phyloP scores from a whole-genome alignment of 2,113 vertebrate species.

The Neolamprologus variostigma region DNA sequence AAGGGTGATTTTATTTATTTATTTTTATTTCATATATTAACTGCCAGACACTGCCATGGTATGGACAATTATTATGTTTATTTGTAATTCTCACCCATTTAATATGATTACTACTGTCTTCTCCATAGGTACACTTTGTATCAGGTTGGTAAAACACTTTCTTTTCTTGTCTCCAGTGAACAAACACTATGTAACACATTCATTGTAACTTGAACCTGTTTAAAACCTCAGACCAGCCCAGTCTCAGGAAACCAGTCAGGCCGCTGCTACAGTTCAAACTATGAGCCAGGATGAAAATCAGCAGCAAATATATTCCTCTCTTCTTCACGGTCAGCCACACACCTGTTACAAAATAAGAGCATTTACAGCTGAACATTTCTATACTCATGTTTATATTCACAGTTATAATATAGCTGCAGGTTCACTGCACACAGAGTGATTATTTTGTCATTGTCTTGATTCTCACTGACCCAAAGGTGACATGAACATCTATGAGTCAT shows the following conservation, averaged over 20 bases:
- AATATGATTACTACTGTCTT: rapidly evolving
- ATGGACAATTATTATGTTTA: background rate
- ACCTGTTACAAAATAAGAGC: rapidly evolving
- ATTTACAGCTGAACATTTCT: rapidly evolving
- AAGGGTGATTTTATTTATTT: background rate
- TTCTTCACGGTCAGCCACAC: background rate
- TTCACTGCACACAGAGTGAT: rapidly evolving
- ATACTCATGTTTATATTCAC: background rate
- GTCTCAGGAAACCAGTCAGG: background rate
- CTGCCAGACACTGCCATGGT: background rate
- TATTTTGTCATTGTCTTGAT: background rate
- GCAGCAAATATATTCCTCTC: background rate
- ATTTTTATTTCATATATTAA: background rate
- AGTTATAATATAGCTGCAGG: rapidly evolving
- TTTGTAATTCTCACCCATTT: rapidly evolving
- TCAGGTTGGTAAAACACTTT: background rate
- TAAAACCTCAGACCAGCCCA: background rate
- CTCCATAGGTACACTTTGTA: background rate
- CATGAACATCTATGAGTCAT: background rate
- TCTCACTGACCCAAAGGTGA: background rate
- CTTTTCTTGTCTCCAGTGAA: rapidly evolving
- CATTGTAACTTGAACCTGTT: rapidly evolving
- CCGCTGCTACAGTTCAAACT: background rate
- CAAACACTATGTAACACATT: background rate
- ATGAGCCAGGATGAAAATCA: background rate